phyloP scores from a whole-genome alignment of 1,140 invertebrate genomes.

The Aphis craccivora region DNA sequence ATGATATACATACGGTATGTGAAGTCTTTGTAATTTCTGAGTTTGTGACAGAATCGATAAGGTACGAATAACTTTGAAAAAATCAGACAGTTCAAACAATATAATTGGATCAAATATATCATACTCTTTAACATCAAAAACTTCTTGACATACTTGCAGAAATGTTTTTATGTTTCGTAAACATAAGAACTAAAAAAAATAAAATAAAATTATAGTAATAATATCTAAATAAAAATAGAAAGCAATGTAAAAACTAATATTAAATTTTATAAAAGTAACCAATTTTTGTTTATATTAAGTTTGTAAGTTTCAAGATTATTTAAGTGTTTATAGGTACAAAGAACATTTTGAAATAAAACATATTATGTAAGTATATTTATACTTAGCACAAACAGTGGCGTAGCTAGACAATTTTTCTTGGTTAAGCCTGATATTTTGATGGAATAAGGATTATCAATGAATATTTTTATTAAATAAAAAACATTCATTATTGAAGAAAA shows the following conservation, averaged over 20 bases:
- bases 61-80: slow-evolving; percentile 89
- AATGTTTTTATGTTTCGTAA: slow-evolving; percentile 93
- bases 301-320: background rate
- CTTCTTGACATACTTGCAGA: slow-evolving; percentile 80
- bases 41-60: slow-evolving; percentile 86
- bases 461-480: too few relatives aligned
- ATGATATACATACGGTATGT: slow-evolving; percentile 74
- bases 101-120: slow-evolving; percentile 92
- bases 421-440: too few relatives aligned
- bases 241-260: background rate
- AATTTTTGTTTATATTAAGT: background rate
- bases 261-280: background rate
- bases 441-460: too few relatives aligned
- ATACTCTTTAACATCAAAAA: slow-evolving; percentile 82
- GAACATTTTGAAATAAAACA: background rate
- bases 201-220: background rate
- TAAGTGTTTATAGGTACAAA: background rate
- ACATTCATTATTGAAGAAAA: too few relatives aligned
- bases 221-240: background rate
- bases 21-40: slow-evolving; percentile 71
- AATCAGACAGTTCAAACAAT: slow-evolving; percentile 93
- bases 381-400: background rate
- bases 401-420: too few relatives aligned
- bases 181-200: slow-evolving; percentile 83
- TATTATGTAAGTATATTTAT: background rate